Evolutionary conservation across 2,888 invertebrate species (phyloP).

Genomic region (Cylloceria caligata): DNA sequence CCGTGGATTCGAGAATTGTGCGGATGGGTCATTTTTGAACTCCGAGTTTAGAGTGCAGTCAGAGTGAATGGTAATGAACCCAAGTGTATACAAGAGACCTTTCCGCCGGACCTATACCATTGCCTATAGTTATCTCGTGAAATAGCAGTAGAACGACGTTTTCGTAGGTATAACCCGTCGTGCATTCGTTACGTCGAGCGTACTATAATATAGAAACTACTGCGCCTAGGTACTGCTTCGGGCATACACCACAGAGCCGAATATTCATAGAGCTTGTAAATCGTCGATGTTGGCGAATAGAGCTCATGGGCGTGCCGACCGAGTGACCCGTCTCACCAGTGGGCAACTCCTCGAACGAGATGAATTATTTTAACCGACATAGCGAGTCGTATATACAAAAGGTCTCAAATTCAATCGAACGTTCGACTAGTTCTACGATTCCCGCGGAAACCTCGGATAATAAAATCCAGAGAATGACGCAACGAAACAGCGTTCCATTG

Average conservation of each 20-base stretch:
- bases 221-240: neutral
- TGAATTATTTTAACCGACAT: slow-evolving; percentile 57
- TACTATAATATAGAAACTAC: slow-evolving; percentile 58
- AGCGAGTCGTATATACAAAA: neutral
- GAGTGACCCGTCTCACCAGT: slow-evolving; percentile 9
- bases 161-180: slow-evolving; percentile 43
- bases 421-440: neutral
- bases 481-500: slow-evolving; percentile 41
- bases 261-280: slow-evolving; percentile 65
- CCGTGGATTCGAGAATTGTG: slow-evolving; percentile 32
- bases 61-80: slow-evolving; percentile 51
- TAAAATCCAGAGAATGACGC: slow-evolving; percentile 41
- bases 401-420: slow-evolving; percentile 1
- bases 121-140: slow-evolving; percentile 36
- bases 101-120: slow-evolving; percentile 44
- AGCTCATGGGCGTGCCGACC: slow-evolving; percentile 20
- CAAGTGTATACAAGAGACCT: slow-evolving; percentile 40
- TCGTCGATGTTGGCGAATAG: slow-evolving; percentile 45
- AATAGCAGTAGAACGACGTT: slow-evolving; percentile 41
- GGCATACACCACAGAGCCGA: slow-evolving; percentile 37
- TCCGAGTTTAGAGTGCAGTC: slow-evolving; percentile 41
- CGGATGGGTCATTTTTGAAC: slow-evolving; percentile 43
- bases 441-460: slow-evolving; percentile 37
- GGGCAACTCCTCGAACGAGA: slow-evolving; percentile 17
- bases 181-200: slow-evolving; percentile 26